phyloP scores from a whole-genome alignment of 2,797 vertebrate species.

The Kryptolebias ocellatus region DNA sequence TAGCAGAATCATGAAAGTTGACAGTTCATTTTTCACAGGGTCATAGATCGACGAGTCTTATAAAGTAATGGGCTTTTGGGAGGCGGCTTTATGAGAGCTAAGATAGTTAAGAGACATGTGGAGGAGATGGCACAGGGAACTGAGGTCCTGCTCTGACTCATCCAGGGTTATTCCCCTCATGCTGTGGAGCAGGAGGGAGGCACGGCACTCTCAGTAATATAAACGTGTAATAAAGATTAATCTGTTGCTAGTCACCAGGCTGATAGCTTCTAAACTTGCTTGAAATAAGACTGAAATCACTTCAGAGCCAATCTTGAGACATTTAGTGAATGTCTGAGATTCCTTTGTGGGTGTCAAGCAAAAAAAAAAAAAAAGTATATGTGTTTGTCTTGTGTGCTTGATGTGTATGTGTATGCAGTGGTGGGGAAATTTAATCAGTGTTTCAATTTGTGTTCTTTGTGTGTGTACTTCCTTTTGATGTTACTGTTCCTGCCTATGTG shows the following conservation, averaged over 20 bases:
- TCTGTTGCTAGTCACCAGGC: conserved; percentile 83
- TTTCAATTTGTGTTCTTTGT: conserved; percentile 26
- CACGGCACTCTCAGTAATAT: conserved; percentile 82
- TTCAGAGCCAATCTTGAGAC: conserved; percentile 81
- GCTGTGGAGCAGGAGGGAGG: conserved; percentile 71
- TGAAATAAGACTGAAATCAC: conserved; percentile 86
- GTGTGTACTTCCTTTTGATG: conserved; percentile 26
- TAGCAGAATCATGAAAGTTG: conserved; percentile 88
- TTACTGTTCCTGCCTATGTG: conserved; percentile 1
- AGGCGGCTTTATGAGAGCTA: conserved; percentile 86
- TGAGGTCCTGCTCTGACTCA: conserved; percentile 82
- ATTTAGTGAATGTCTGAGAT: conserved; percentile 70
- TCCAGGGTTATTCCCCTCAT: conserved; percentile 80
- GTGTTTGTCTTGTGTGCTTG: conserved; percentile 61
- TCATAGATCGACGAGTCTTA: conserved; percentile 86
- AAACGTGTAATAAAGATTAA: conserved; percentile 89
- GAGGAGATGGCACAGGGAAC: conserved; percentile 77
- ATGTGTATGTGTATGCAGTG: conserved; percentile 44
- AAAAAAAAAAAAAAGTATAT: conserved; percentile 44
- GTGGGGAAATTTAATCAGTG: conserved; percentile 59
- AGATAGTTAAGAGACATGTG: conserved; percentile 87
- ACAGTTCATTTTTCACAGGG: conserved; percentile 89
- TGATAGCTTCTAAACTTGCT: conserved; percentile 86
- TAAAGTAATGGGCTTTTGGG: conserved; percentile 89
- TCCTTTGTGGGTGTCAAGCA: conserved; percentile 70